A percentile compares a stretch with the other conserved stretches of the same genome.
Conservation (phyloP, 1,140 invertebrate genomes). For the Micrasema longulum region DNA sequence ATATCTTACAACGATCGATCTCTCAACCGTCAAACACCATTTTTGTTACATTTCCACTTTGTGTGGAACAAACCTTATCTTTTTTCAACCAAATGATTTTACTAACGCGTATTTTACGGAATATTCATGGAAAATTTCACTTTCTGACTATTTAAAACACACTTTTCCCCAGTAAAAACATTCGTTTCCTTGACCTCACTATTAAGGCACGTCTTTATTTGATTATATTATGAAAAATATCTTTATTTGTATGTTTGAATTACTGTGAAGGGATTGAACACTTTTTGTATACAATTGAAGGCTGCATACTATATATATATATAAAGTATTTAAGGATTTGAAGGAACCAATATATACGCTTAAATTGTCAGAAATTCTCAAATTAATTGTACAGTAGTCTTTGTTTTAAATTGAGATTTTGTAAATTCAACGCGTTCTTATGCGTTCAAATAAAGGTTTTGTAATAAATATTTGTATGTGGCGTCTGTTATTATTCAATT, state of each 20-base stretch:
- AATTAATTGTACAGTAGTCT: constrained; percentile 9
- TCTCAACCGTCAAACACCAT: constrained; percentile 11
- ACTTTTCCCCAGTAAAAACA: neutral
- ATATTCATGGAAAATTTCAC: constrained; percentile 9
- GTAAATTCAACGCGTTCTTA: constrained; percentile 35
- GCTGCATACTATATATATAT: constrained; percentile 41
- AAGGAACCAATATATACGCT: constrained; percentile 41
- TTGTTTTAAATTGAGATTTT: constrained; percentile 3
- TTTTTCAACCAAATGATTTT: neutral
- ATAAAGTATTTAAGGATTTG: constrained; percentile 29
- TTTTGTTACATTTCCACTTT: constrained; percentile 11
- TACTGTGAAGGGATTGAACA: neutral
- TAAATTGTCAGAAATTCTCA: constrained; percentile 26
- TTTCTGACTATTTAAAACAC: neutral
- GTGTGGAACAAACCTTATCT: neutral
- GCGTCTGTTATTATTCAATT: constrained; percentile 52
- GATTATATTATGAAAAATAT: neutral
- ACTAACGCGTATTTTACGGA: neutral
- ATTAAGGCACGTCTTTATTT: neutral
- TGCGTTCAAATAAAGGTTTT: constrained; percentile 47
- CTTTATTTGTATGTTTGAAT: neutral
- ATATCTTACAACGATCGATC: constrained; percentile 25
- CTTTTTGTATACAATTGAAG: constrained; percentile 41
- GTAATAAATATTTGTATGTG: constrained; percentile 50
- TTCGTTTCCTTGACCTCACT: neutral